These are phyloP conservation scores for Centropyge bicolor DNA, from an alignment of 2,797 vertebrate species.

Conservation along the genomic window DNA sequence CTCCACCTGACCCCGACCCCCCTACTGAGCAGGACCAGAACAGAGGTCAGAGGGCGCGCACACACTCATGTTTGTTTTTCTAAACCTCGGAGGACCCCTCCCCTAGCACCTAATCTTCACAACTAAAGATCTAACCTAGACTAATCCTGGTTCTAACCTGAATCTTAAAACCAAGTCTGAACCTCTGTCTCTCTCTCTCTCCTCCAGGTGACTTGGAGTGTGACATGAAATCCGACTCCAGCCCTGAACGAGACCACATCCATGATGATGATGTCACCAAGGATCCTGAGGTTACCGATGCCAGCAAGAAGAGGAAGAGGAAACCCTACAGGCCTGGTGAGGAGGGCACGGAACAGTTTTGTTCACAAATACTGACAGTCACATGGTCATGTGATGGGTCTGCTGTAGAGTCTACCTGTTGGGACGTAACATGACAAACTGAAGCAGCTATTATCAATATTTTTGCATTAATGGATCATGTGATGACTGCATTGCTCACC, in stretches of 20 bases:
- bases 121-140: too few relatives aligned
- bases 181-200: neutral
- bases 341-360: neutral
- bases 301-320: slow-evolving; percentile 94
- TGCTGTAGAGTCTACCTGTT: too few relatives aligned
- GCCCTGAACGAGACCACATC: slow-evolving; percentile 91
- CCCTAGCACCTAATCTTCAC: too few relatives aligned
- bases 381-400: neutral
- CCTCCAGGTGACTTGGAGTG: slow-evolving; percentile 86
- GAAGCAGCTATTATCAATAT: too few relatives aligned
- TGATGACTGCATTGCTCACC: too few relatives aligned
- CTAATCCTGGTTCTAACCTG: too few relatives aligned
- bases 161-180: neutral
- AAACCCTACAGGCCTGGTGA: slow-evolving; percentile 97
- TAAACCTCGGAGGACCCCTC: too few relatives aligned
- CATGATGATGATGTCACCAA: slow-evolving; percentile 88
- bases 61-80: neutral
- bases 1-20: slow-evolving; percentile 85
- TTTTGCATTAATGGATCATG: too few relatives aligned
- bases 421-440: too few relatives aligned
- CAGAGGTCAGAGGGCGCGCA: slow-evolving; percentile 84
- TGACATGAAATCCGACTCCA: slow-evolving; percentile 96
- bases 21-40: slow-evolving; percentile 89
- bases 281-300: slow-evolving; percentile 85
- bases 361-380: neutral